Base-by-base conservation (phyloP, 2,888 invertebrate species). In the Drosophila borealis region DNA sequence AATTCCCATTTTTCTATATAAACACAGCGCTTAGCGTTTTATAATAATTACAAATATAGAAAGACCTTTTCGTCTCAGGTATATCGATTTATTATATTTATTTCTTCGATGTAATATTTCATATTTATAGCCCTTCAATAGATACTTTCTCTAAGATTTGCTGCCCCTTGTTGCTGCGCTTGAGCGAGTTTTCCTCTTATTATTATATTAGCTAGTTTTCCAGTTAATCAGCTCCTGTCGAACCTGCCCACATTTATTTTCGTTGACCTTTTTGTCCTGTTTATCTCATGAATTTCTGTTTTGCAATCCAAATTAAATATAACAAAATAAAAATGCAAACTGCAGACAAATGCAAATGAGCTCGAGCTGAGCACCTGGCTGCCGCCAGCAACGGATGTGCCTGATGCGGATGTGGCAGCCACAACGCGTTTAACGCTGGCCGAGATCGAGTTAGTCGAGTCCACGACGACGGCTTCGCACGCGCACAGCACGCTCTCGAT, bases 311-410 rank as follows among this genome's bases (percentile, higher is more conserved):
- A 29, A 44, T 44, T 21, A 13, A 48, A 59, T 14, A 45, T 21
- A 11, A 45, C 36, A n/a, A 8, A 13, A 8, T 3, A 13, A 4
- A 37, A 68, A 68, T 82, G 36, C 57, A 63, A 74, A 68, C 81
- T 48, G 77, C 83, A 88, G 83, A 73, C 74, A 55, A 71, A 44
- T 69, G 63, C 57, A 44, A 81, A 55, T 61, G 81, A 85, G 53
- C 46, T 76, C 41, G 88, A 82, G 51, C 61, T 67, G 17, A 80
- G 76, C 80, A 85, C 62, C 55, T 75, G 61, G 70, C 73, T 56
- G 57, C 29, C 29, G 46, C 73, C 49, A 55, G 8, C 78, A 50
- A 57, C 81, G 53, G 84, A 88, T 46, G 49, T 57, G 46, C 46
- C 46, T 61, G 80, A 79, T 48, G 44, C 46, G 56, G 88, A 87